Evolutionary conservation across 2,888 invertebrate genomes (phyloP), one percentile per base, ranked within the genome.

Genomic region (Lasioglossum oenotherae): DNA sequence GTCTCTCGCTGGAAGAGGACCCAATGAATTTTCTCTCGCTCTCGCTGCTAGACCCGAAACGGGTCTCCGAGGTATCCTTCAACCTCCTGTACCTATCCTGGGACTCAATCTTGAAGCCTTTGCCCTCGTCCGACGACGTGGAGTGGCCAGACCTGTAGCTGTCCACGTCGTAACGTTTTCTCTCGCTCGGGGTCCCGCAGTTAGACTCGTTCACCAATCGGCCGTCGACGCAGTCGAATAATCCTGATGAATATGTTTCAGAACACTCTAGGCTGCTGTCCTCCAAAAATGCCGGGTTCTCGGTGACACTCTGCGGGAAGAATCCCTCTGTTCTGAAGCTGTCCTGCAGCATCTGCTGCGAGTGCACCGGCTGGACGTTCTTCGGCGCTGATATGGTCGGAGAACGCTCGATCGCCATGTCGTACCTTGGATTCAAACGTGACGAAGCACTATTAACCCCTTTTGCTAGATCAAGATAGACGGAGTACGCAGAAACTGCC

Each of bases 161-260:
- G 69, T 91, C 92, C 38, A 90, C 78, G 77, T 90, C 89, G 85
- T 88, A 90, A 53, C 89, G 71, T 69, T 87, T 75, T 77, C 91
- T 89, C 74, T 93, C 93, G 46, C 88, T 91, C 46, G 90, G 78
- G 1, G 89, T 87, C 0, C 87, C 89, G 53, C 85, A 90, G 19
- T 80, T 78, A 0, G 81, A 41, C 46, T 92, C 92, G 75, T 82
- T 90, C 4, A 86, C 80, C 75, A 92, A 57, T 41, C 91, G 89
- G 1, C 94, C 95, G 76, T 95, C 94, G 4, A 94, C 91, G 81
- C 92, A 93, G 71, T 95, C 95, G 87, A 91, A 93, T 5, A 93
- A 93, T 2, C 90, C 93, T 2, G 92, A 92, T 0, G 91, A 89
- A 78, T 91, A 92, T 74, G 84, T 89, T 19, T 93, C 93, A 14